These are phyloP conservation scores for Drosophila subsilvestris DNA, from an alignment of 2,888 invertebrate species.

Conservation along the genomic window DNA sequence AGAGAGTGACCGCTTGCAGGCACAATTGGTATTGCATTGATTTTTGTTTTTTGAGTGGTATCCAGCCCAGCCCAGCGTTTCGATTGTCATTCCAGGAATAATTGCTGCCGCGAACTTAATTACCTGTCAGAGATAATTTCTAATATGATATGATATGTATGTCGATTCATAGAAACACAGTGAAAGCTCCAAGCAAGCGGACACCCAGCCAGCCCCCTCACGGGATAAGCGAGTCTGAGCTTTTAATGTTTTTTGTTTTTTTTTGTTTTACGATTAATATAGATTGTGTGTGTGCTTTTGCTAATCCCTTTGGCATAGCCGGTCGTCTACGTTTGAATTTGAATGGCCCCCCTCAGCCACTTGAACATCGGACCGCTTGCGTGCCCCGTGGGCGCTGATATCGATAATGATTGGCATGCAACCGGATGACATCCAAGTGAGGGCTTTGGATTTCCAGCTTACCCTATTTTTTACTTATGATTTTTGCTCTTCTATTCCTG, in stretches of 20 bases:
- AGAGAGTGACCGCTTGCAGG: neutral
- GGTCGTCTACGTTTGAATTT: neutral
- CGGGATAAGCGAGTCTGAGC: neutral
- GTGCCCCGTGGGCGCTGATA: constrained; percentile 2
- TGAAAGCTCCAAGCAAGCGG: neutral
- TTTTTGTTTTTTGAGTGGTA: neutral
- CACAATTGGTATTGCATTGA: neutral
- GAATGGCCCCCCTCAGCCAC: constrained; percentile 11
- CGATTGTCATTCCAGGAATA: neutral
- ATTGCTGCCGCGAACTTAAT: neutral
- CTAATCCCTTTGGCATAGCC: neutral
- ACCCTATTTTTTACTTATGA: too few species aligned
- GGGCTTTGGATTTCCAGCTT: too few species aligned
- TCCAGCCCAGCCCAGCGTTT: neutral
- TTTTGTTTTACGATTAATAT: neutral
- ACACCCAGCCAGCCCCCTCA: too few species aligned
- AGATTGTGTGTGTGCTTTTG: neutral
- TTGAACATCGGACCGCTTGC: constrained; percentile 33
- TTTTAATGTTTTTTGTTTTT: neutral
- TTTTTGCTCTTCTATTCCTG: neutral
- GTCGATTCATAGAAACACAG: neutral
- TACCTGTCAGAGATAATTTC: neutral
- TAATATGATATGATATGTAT: neutral
- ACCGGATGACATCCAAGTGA: constrained; percentile 14
- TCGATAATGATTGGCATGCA: constrained; percentile 41